These are phyloP conservation scores for Pachypsylla venusta DNA, from an alignment of 1,140 invertebrate species.

Conservation along the genomic window DNA sequence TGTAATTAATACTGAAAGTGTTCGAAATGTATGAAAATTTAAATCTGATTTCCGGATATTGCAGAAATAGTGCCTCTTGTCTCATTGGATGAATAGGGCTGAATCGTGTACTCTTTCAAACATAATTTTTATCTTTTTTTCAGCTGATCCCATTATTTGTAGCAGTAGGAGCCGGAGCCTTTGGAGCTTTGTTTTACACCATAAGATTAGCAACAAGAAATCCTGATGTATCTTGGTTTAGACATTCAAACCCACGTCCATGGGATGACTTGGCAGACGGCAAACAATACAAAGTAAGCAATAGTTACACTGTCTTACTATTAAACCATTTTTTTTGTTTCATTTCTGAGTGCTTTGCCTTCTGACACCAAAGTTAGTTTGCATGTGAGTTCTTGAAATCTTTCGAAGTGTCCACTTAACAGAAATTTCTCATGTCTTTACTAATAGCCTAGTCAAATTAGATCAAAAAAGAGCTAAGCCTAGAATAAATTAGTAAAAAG, in stretches of 20 bases:
- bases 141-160: slow-evolving; percentile 64
- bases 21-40: not conserved
- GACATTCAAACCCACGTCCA: slow-evolving; percentile 51
- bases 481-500: no score
- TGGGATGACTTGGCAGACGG: slow-evolving; percentile 53
- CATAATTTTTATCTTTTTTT: slow-evolving; percentile 16
- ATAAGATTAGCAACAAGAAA: slow-evolving; percentile 47
- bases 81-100: not conserved
- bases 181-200: slow-evolving; percentile 42
- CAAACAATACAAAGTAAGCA: slow-evolving; percentile 64
- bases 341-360: no score
- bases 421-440: no score
- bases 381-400: no score
- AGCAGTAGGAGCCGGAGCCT: slow-evolving; percentile 44
- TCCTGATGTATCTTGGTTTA: slow-evolving; percentile 66
- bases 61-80: not conserved
- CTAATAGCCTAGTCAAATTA: no score
- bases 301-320: not conserved
- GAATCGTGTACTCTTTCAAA: not conserved
- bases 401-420: no score
- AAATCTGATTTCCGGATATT: not conserved
- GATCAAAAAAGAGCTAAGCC: no score
- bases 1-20: not conserved
- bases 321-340: no score
- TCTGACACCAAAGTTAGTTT: no score